Evolutionary conservation across 2,797 vertebrate species (phyloP).

Genomic region (Hypotaenidia philippensis): DNA sequence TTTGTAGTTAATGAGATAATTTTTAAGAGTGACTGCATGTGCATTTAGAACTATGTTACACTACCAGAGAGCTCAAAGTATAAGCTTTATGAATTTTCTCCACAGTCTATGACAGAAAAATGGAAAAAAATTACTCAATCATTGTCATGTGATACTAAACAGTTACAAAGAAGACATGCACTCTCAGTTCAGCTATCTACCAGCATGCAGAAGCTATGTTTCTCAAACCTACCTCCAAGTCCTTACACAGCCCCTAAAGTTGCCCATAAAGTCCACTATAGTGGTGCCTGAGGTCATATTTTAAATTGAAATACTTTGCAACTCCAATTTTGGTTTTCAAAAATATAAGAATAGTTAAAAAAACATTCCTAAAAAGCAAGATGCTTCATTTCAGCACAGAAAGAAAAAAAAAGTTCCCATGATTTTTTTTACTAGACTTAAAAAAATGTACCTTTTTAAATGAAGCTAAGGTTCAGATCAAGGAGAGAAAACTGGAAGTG

Average conservation of each 20-base stretch:
- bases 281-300: not conserved
- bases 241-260: not conserved
- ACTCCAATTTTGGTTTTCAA: not conserved
- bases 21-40: not conserved
- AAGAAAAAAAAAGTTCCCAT: not conserved
- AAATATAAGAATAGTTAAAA: not conserved
- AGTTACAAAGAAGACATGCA: not conserved
- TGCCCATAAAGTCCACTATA: not conserved
- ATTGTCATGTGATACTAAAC: not conserved
- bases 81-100: not conserved
- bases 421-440: not conserved
- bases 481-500: not conserved
- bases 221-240: not conserved
- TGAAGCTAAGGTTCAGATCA: not conserved
- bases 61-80: not conserved
- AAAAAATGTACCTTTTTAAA: not conserved
- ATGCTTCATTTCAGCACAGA: not conserved
- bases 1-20: not conserved
- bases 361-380: accelerated
- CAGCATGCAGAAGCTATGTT: not conserved
- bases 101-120: not conserved
- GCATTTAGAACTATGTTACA: not conserved
- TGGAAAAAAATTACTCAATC: not conserved
- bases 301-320: not conserved
- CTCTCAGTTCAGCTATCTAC: not conserved